A percentile compares a stretch with the other conserved stretches of the same genome.
phyloP scores from a whole-genome alignment of 1,140 invertebrate species.

The Branchinecta lindahli region DNA sequence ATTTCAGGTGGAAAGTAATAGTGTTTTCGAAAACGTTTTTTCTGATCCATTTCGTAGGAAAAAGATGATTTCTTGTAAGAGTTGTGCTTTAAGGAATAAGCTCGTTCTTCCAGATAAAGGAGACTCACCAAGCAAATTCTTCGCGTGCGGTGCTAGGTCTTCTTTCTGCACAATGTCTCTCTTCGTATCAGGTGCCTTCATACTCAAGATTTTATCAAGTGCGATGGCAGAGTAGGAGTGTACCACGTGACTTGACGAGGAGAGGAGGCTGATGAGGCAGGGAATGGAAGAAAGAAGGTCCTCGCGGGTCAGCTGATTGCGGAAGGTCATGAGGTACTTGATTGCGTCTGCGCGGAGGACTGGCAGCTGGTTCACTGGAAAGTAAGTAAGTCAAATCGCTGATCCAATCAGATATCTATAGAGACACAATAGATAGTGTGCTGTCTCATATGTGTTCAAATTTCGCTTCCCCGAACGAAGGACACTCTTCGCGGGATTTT shows the following conservation, averaged over 20 bases:
- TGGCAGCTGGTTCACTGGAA: constrained; percentile 63
- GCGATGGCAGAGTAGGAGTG: constrained; percentile 85
- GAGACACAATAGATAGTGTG: neutral
- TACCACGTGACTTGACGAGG: constrained; percentile 60
- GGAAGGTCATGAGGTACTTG: constrained; percentile 90
- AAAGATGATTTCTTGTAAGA: too few species aligned
- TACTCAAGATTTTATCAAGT: constrained; percentile 71
- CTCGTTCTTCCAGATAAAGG: too few species aligned
- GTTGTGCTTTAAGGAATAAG: too few species aligned
- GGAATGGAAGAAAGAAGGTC: constrained; percentile 56
- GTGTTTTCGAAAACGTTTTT: too few species aligned
- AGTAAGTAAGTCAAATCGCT: constrained; percentile 21
- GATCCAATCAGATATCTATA: constrained; percentile 21
- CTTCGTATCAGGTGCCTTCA: constrained; percentile 38
- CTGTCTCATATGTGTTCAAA: neutral
- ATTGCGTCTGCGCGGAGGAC: constrained; percentile 89
- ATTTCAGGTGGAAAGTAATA: too few species aligned
- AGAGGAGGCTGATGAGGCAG: constrained; percentile 54
- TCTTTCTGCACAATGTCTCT: neutral
- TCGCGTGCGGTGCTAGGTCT: neutral
- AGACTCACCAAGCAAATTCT: neutral
- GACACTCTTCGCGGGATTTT: too few species aligned
- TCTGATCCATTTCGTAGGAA: too few species aligned
- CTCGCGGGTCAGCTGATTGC: constrained; percentile 67
- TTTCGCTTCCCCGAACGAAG: too few species aligned